phyloP scores from a whole-genome alignment of 1,140 invertebrate species.

The Drosophila rufa region DNA sequence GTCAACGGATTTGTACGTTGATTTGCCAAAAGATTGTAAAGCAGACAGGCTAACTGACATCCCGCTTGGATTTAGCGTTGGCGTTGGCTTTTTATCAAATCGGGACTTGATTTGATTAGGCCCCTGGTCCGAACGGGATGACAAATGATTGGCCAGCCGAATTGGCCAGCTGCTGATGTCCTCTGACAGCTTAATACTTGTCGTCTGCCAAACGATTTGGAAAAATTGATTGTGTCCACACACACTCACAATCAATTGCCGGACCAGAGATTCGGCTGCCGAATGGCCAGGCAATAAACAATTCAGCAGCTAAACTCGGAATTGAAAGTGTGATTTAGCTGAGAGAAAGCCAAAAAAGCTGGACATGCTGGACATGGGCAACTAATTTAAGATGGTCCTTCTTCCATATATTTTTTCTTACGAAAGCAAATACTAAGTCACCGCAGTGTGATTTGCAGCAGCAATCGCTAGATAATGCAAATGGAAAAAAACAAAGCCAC shows the following conservation, averaged over 20 bases:
- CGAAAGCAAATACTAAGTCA: conserved; percentile 14
- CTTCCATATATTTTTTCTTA: background rate
- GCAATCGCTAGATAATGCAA: conserved; percentile 31
- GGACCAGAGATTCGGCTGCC: conserved; percentile 22
- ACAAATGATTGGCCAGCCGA: conserved; percentile 44
- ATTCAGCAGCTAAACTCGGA: conserved; percentile 31
- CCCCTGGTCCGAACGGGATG: conserved; percentile 11
- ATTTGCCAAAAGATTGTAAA: conserved; percentile 37
- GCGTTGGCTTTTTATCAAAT: conserved; percentile 46
- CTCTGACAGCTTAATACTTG: conserved; percentile 61
- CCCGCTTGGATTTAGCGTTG: conserved; percentile 12
- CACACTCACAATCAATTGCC: conserved; percentile 53
- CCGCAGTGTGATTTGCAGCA: conserved; percentile 12
- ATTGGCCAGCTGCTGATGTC: conserved; percentile 28
- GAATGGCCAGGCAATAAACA: conserved; percentile 60
- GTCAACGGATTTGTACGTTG: conserved; percentile 54
- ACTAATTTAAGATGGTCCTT: conserved; percentile 27
- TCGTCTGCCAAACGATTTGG: conserved; percentile 59
- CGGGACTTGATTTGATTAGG: conserved; percentile 59
- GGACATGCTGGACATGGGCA: conserved; percentile 4
- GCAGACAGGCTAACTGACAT: conserved; percentile 25
- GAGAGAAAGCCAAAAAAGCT: background rate
- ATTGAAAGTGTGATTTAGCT: conserved; percentile 40
- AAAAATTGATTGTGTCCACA: conserved; percentile 71
- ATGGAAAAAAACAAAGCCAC: conserved; percentile 30